Base-by-base conservation (phyloP, 2,888 invertebrate genomes). In the Caenorhabditis sulstoni region DNA sequence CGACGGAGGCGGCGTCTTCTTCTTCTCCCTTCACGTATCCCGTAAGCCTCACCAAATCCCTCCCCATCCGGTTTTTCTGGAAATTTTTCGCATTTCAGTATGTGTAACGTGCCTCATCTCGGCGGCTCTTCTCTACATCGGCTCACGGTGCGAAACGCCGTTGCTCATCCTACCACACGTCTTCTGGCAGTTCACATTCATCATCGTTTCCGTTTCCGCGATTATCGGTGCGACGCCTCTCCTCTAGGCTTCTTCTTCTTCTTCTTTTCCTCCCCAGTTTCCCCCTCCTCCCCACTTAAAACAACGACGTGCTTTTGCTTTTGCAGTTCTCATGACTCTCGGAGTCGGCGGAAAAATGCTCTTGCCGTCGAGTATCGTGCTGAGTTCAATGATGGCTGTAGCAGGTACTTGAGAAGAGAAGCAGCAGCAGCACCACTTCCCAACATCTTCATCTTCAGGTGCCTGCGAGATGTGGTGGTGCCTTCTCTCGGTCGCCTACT, bases 391-490 rank as follows among this genome's bases (percentile, higher is more conserved):
- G 84, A 81, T 84, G 67, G 65, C 67, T 39, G 68, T 71, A 18
- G 81, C 82, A 74, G 84, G 83, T 83, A 50, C 29, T 29, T 29
- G 29, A 29, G 29, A 29, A 29, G 29, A 29, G 29, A 29, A 29
- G 29, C 4, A 7, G 41, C 18, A 22, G n/a, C n/a, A n/a, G n/a
- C 22, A 1, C n/a, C 14, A 7, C 16, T 1, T 55, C 39, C 29
- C 29, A 29, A 29, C 29, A 5, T 29, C 14, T 55, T 18, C 14
- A 59, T 16, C 55, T 74, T 59, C 66, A 83, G 83, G 81, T 16
- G 22, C 59, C 18, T 82, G 77, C 45, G 84, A 84, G 71, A 58
- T 81, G 44, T 84, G 84, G 84, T 84, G 84, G 84, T 80, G 79
- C 29, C 70, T 80, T 12, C 44, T 84, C n/a, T 81, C 84, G 12